A percentile compares a stretch with the other conserved stretches of the same genome.
Evolutionary conservation across 2,113 vertebrate genomes (phyloP).

Genomic region (Nothoprocta perdicaria): DNA sequence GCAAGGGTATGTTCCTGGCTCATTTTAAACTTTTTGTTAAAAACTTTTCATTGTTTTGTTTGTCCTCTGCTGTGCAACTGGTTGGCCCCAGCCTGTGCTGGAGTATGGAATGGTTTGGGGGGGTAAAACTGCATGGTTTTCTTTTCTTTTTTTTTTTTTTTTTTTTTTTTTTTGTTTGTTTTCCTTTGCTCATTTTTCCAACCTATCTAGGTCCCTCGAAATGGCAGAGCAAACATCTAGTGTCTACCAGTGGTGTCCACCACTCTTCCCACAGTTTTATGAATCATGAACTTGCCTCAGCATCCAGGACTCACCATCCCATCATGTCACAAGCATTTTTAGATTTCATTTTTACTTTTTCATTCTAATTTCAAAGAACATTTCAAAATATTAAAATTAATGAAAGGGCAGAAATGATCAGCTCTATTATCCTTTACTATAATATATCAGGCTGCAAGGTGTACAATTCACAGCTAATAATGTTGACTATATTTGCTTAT

Average conservation of each 20-base stretch:
- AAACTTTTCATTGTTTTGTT: no score
- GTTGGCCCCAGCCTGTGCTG: not conserved
- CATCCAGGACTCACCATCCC: not conserved
- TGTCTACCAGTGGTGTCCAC: not conserved
- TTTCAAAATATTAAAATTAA: slow-evolving; percentile 14
- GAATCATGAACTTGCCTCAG: not conserved
- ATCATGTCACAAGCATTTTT: not conserved
- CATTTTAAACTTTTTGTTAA: no score
- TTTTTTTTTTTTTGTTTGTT: no score
- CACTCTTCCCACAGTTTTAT: not conserved
- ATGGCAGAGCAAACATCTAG: not conserved
- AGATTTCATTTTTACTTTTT: not conserved
- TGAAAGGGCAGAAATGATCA: not conserved
- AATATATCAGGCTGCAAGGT: not conserved
- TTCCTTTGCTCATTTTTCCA: no score
- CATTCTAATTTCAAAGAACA: not conserved
- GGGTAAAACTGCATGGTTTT: not conserved
- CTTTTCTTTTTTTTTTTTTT: no score
- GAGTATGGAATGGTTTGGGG: not conserved
- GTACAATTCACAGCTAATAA: not conserved
- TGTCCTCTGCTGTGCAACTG: not conserved
- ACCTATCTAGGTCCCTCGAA: not conserved
- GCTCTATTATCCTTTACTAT: not conserved
- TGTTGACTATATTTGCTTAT: not conserved
- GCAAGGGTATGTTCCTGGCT: not conserved